A percentile compares a stretch with the other conserved stretches of the same genome.
phyloP scores from a whole-genome alignment of 2,797 vertebrate genomes.

The Clarias platycephalus region DNA sequence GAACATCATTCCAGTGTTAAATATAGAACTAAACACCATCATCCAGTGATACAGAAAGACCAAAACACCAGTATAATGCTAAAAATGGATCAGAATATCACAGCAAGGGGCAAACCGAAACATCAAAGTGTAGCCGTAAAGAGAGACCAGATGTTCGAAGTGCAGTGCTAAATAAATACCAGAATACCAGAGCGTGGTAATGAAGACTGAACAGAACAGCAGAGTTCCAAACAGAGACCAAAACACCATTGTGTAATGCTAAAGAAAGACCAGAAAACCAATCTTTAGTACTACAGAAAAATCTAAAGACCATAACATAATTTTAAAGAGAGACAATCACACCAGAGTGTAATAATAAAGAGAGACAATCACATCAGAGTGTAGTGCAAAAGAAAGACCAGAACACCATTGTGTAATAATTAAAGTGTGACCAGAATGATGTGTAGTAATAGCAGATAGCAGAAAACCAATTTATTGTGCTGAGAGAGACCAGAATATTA shows the following conservation, averaged over 20 bases:
- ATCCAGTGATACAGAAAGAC: background rate
- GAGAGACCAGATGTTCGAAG: too few species aligned
- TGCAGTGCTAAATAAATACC: too few species aligned
- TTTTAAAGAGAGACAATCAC: background rate
- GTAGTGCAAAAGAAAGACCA: background rate
- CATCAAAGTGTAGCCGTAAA: too few species aligned
- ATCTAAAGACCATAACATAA: background rate
- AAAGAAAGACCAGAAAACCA: background rate
- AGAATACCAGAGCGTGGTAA: too few species aligned
- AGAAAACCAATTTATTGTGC: too few species aligned
- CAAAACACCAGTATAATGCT: background rate
- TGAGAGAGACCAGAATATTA: too few species aligned
- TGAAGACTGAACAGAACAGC: too few species aligned
- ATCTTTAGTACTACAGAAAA: background rate
- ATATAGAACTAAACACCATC: background rate
- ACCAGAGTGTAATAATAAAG: background rate
- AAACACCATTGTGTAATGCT: background rate
- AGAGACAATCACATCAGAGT: background rate
- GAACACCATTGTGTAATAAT: background rate
- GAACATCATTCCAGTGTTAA: background rate
- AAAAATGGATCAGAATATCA: background rate
- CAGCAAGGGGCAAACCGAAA: background rate
- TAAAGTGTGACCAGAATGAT: background rate
- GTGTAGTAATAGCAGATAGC: too few species aligned
- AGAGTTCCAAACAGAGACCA: background rate